Conservation (phyloP, 2,888 invertebrate species). For the Macrosoma leucophasiata region DNA sequence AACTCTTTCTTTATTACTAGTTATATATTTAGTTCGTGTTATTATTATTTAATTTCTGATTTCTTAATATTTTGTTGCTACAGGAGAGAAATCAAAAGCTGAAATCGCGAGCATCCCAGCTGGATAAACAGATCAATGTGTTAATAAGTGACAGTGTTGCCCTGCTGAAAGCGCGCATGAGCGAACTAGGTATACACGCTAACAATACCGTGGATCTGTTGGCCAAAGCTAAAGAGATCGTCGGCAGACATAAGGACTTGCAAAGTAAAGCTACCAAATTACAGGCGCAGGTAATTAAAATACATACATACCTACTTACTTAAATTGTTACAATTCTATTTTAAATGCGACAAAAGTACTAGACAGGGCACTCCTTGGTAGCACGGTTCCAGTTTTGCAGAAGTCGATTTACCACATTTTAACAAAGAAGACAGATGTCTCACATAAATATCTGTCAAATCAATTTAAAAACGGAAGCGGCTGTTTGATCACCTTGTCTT, state of each 20-base stretch:
- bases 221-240: conserved; percentile 93
- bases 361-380: no score
- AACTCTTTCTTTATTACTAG: no score
- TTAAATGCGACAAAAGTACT: no score
- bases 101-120: conserved; percentile 88
- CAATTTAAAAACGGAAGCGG: no score
- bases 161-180: conserved; percentile 90
- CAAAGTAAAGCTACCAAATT: conserved; percentile 92
- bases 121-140: conserved; percentile 94
- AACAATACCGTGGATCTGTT: conserved; percentile 89
- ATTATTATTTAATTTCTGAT: no score
- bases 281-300: conserved; percentile 89
- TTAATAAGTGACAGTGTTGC: conserved; percentile 94
- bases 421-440: neutral
- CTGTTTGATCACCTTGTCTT: no score
- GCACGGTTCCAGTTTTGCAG: no score
- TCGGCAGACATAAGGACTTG: conserved; percentile 92
- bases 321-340: no score
- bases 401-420: no score
- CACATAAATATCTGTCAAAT: no score
- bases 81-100: conserved; percentile 88
- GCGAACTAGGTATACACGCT: conserved; percentile 92
- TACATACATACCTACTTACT: no score
- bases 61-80: conserved; percentile 26
- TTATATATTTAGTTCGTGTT: no score